Base-by-base conservation (phyloP, 2,888 invertebrate genomes). In the Eubasilissa splendida region DNA sequence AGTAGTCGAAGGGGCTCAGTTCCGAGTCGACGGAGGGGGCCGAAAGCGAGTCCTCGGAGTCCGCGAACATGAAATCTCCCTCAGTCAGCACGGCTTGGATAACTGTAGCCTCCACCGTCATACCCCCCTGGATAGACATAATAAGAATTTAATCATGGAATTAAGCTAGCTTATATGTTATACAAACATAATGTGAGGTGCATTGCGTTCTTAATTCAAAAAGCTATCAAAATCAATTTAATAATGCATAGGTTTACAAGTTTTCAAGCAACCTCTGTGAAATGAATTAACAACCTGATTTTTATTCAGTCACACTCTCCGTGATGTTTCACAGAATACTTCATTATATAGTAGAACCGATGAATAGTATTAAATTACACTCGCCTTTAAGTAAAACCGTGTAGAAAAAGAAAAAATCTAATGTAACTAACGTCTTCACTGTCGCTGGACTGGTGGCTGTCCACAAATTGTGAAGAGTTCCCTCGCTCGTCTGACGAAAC, bases 1-100 rank as follows among this genome's bases (percentile, higher is more conserved):
- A 91, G 88, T 93, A 94, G 87, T 92, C 93, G 84, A 90, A 88
- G 81, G 88, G 88, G 83, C 91, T 91, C 63, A 92, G 86, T 86
- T 93, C 93, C 76, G 88, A 87, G 87, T 91, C 91, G 83, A 87
- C 87, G 63, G 85, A 84, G 31, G 85, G 80, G 80, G 86, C 88
- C 42, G 88, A 86, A 82, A 86, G 87, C 0, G 89, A 88, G 81
- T 87, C 87, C 86, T 90, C 90, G 1, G 89, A 88, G 86, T 90
- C 90, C 1, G 90, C 90, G 84, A 88, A 87, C 86, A 87, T 87
- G 12, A 88, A 85, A 82, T 89, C 89, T 1, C 88, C 88, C 78
- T 90, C 89, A 80, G 88, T 88, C 4, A 87, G 87, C 0, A 86
- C 85, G 78, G 90, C 88, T 76, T 87, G 88, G 59, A 90, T 86